These are phyloP conservation scores for Silurus meridionalis DNA, from an alignment of 2,113 vertebrate genomes.

Conservation along the genomic window DNA sequence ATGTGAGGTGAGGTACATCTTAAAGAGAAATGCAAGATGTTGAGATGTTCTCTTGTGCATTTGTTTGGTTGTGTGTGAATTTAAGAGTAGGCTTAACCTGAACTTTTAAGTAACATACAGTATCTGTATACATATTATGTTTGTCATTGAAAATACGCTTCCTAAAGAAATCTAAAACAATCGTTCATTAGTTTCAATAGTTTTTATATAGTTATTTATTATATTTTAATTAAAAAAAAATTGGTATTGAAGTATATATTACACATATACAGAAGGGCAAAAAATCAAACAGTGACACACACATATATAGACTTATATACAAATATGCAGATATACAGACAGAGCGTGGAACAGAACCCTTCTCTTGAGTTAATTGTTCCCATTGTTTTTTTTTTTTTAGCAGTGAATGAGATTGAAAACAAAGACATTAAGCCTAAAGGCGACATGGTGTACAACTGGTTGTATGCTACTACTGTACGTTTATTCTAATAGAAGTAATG, in stretches of 20 bases:
- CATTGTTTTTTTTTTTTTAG: not conserved
- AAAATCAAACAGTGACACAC: not conserved
- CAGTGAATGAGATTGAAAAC: not conserved
- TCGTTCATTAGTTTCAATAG: too few relatives aligned
- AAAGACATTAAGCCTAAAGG: not conserved
- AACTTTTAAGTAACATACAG: too few relatives aligned
- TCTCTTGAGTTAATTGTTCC: not conserved
- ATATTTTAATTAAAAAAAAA: too few relatives aligned
- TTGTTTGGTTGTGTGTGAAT: too few relatives aligned
- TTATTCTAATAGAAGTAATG: constrained; percentile 9
- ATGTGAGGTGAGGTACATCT: not conserved
- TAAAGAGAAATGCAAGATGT: not conserved
- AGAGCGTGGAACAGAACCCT: not conserved
- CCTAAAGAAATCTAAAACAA: too few relatives aligned
- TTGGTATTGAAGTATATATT: too few relatives aligned
- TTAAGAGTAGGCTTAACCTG: too few relatives aligned
- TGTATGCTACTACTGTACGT: not conserved
- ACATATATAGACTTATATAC: not conserved
- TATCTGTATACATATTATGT: too few relatives aligned
- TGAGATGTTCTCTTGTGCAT: not conserved
- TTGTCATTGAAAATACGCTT: too few relatives aligned
- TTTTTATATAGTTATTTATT: too few relatives aligned
- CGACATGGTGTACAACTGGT: not conserved
- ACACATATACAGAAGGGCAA: not conserved
- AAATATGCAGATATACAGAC: not conserved